Base-by-base conservation (phyloP, 1,140 invertebrate genomes). In the Drosophila lini region DNA sequence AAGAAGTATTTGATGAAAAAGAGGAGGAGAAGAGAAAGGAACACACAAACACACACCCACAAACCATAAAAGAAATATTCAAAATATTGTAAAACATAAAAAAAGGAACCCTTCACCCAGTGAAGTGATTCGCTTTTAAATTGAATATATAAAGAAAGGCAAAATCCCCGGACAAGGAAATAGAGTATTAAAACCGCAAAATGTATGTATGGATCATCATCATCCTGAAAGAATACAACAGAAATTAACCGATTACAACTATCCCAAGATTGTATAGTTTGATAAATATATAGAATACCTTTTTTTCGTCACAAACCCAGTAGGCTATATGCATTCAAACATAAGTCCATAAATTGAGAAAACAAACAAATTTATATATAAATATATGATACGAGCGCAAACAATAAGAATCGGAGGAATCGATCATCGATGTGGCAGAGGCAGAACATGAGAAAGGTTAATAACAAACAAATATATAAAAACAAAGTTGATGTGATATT, bases 401-500 rank as follows among this genome's bases (percentile, higher is more conserved):
- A 86, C 79, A 86, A 86, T 80, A 88, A 89, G 44, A 47, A 47
- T 47, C 44, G 44, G 44, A 56, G 61, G 50, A 56, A 69, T 45
- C 64, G 65, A 65, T 58, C 34, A 44, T 45, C 64, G 16, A 48
- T 42, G 40, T 15, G 38, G 38, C 41, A 50, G 41, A 56, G 40
- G 58, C 52, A 67, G 55, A 61, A 42, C 16, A 55, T 48, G 52
- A 48, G 40, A 61, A 56, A 59, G 70, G 62, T 55, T 78, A 67
- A 81, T 86, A 67, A 69, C 65, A 62, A 73, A 84, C 41, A 67
- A 69, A 73, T 77, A 69, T 68, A 65, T 50, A 83, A 90, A 91
- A 91, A 91, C 86, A 91, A 91, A 91, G 90, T 91, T 84, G 90
- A 91, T 91, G 90, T 91, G 90, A 91, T 91, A 91, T 91, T 91